phyloP scores from a whole-genome alignment of 2,113 vertebrate species.

The Corvus moneduloides region DNA sequence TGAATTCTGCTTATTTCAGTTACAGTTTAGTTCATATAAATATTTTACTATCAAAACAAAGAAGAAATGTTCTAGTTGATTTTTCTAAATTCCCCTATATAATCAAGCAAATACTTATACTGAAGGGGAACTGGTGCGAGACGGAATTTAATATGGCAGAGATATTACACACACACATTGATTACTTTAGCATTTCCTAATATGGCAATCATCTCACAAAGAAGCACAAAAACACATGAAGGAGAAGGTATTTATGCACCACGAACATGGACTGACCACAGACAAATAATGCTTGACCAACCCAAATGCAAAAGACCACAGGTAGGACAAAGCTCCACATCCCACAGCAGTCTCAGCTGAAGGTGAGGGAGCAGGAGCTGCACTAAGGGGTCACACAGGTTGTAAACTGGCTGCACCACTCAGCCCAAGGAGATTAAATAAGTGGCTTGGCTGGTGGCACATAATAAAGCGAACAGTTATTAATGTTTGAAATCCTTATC shows the following conservation, averaged over 20 bases:
- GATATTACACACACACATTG: background rate
- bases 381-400: background rate
- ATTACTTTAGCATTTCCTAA: background rate
- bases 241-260: background rate
- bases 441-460: background rate
- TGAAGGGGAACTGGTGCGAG: background rate
- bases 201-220: background rate
- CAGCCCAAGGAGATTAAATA: background rate
- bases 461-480: background rate
- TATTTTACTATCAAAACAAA: background rate
- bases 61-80: background rate
- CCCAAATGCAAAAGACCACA: fast-evolving
- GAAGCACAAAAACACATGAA: background rate
- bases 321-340: background rate
- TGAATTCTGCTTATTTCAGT: background rate
- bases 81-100: background rate
- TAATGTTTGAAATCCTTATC: background rate
- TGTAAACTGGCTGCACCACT: background rate
- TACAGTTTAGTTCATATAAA: background rate
- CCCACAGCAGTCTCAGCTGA: fast-evolving
- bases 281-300: background rate
- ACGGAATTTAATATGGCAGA: background rate
- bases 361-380: background rate
- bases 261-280: background rate
- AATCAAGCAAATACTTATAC: background rate